Evolutionary conservation across 2,797 vertebrate genomes (phyloP), one percentile per base, ranked within the genome.

Genomic region (Cephalopachus bancanus): DNA sequence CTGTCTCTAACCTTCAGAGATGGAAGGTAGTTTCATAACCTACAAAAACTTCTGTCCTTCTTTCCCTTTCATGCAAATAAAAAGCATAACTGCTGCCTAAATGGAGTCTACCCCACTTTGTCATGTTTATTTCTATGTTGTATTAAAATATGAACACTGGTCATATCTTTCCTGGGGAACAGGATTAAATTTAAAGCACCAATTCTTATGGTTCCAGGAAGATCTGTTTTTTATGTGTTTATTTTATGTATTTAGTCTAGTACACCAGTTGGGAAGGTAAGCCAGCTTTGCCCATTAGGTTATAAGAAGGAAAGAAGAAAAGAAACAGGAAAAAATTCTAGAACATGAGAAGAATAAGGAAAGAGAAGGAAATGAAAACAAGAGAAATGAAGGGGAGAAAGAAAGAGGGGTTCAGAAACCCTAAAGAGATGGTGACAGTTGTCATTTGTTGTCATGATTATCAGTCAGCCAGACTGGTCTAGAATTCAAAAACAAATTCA

Each of bases 401-500:
- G 4, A 72, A 37, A 59, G 28, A 37, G 7, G 12, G 2, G 1
- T 8, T 65, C 84, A 12, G 15, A 79, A 94, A 79, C 11, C 26
- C 12, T 22, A 88, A 59, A 65, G 51, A 93, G 57, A 74, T 69
- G 22, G n/a, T 49, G 33, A 72, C 4, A 19, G 44, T 37, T 76
- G 8, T 51, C 37, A 80, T n/a, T 83, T 53, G 65, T 3, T 78
- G 53, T 65, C 60, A 49, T 8, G 14, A 65, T 84, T 60, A 57
- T 19, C 65, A 30, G 11, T 78, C n/a, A 89, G 60, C 33, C 14
- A 84, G 19, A 87, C 11, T 37, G 1, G 26, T 37, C 76, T 90
- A 79, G 55, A 89, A 83, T 51, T 80, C 86, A 83, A 64, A 71
- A 33, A 74, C 28, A 86, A 83, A 16, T 65, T 76, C 84, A 92